Conservation (phyloP, 2,113 vertebrate species). For the Oxygymnocypris stewartii region DNA sequence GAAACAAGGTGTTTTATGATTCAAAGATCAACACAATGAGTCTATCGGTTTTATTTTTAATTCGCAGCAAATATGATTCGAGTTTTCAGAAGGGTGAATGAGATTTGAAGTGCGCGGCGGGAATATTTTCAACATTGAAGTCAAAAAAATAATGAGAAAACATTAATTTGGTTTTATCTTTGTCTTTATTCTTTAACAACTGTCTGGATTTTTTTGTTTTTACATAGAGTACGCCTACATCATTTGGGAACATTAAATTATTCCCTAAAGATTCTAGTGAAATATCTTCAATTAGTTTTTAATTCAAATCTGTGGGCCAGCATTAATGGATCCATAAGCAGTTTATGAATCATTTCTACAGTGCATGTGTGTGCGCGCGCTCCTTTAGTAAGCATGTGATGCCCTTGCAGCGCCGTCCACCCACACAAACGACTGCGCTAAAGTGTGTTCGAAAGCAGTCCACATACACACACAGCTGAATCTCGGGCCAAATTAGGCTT, state of each 20-base stretch:
- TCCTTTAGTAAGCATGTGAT: conserved; percentile 53
- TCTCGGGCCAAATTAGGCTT: conserved; percentile 45
- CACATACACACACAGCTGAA: conserved; percentile 27
- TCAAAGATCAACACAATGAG: background rate
- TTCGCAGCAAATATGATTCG: background rate
- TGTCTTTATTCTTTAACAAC: too few relatives aligned
- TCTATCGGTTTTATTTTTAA: background rate
- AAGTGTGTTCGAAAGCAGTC: conserved; percentile 26
- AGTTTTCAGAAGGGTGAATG: background rate
- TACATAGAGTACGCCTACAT: background rate
- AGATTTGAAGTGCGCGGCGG: background rate
- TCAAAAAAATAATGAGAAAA: background rate
- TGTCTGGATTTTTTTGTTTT: background rate
- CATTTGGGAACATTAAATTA: background rate
- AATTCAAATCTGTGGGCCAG: background rate
- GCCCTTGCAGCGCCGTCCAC: conserved; percentile 52
- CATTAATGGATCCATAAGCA: conserved; percentile 18
- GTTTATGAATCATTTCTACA: conserved; percentile 30
- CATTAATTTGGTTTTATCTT: background rate
- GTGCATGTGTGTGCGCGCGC: conserved; percentile 24
- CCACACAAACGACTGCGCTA: conserved; percentile 35
- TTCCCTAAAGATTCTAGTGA: background rate
- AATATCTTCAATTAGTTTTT: background rate
- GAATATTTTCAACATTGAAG: background rate
- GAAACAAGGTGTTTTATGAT: too few relatives aligned